phyloP scores from a whole-genome alignment of 2,113 vertebrate species.

The Microtus oregoni region DNA sequence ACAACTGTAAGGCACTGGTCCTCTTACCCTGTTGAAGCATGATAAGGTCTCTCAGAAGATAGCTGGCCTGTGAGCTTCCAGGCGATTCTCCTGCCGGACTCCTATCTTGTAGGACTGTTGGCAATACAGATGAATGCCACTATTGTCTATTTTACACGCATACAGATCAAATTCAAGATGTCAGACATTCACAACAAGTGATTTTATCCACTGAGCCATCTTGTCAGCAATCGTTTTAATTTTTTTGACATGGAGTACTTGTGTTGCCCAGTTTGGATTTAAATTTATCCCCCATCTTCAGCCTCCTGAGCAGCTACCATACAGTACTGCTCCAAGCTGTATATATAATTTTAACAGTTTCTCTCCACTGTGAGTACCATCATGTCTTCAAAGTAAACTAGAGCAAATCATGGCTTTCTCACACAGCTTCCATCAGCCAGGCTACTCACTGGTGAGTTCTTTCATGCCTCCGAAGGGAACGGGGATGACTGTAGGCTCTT shows the following conservation, averaged over 20 bases:
- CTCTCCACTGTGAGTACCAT: not conserved
- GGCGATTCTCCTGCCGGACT: not conserved
- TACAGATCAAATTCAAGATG: not conserved
- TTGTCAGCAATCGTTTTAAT: not conserved
- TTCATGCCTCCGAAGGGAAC: constrained; percentile 18
- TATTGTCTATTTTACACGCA: not conserved
- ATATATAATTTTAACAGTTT: not conserved
- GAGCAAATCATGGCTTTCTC: not conserved
- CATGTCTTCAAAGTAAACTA: not conserved
- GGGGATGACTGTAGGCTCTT: constrained; percentile 27
- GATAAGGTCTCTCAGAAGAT: not conserved
- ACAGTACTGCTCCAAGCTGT: not conserved
- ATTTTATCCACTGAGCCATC: not conserved
- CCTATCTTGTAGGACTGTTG: not conserved
- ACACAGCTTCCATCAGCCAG: not conserved
- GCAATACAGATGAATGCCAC: not conserved
- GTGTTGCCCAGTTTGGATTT: not conserved
- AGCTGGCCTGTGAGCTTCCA: not conserved
- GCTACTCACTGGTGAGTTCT: constrained; percentile 36
- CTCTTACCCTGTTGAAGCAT: not conserved
- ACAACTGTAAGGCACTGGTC: not conserved
- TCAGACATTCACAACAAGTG: not conserved
- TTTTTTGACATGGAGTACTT: not conserved
- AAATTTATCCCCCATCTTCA: not conserved
- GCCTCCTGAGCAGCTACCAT: not conserved